phyloP scores from a whole-genome alignment of 2,113 vertebrate species.

The Dasyornis broadbenti region DNA sequence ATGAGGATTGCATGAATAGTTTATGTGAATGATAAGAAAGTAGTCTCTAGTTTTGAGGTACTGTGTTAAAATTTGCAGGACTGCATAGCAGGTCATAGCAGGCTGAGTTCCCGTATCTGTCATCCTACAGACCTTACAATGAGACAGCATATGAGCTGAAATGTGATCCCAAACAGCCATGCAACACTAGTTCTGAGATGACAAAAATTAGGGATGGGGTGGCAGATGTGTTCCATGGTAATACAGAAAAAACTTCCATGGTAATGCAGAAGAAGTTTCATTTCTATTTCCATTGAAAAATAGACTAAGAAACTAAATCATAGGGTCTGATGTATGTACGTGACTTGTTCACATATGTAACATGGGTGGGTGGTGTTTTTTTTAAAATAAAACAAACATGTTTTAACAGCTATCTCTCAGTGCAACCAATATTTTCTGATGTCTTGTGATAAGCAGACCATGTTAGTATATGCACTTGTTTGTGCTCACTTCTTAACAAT shows the following conservation, averaged over 20 bases:
- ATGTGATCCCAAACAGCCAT: not conserved
- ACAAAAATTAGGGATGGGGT: not conserved
- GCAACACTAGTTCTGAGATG: not conserved
- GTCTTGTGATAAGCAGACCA: not conserved
- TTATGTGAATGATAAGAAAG: not conserved
- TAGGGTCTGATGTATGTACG: not conserved
- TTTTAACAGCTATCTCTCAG: not conserved
- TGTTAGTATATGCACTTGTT: not conserved
- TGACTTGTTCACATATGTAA: not conserved
- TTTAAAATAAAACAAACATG: not conserved
- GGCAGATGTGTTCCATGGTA: not conserved
- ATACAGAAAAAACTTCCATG: not conserved
- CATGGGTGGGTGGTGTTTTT: accelerated
- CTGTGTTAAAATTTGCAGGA: constrained; percentile 7
- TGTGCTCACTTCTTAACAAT: not conserved
- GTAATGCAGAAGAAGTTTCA: constrained; percentile 1
- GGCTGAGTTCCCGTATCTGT: not conserved
- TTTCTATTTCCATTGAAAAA: not conserved
- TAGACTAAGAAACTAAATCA: not conserved
- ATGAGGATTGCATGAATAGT: constrained; percentile 1
- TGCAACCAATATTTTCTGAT: not conserved
- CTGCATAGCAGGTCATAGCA: not conserved
- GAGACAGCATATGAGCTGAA: not conserved
- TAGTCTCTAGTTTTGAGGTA: not conserved
- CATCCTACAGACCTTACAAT: not conserved